Evolutionary conservation across 1,140 invertebrate species (phyloP).

Genomic region (Lordiphosa stackelbergi): DNA sequence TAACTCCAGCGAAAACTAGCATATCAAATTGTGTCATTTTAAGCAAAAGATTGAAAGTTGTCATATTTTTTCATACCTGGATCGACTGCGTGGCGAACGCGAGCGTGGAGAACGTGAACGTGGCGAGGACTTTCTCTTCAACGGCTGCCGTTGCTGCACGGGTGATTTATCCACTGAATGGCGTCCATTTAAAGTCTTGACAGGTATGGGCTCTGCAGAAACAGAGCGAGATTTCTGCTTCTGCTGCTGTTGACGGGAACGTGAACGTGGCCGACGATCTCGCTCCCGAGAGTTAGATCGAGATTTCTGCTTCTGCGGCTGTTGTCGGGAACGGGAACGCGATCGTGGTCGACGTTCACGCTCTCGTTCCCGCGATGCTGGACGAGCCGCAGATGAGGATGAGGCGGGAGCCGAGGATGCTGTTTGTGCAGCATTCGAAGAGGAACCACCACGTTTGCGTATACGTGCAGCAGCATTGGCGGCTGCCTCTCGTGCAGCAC

Average conservation of each 20-base stretch:
- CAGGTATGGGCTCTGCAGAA: slow-evolving; percentile 60
- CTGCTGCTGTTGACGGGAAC: slow-evolving; percentile 36
- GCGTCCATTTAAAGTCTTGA: slow-evolving; percentile 75
- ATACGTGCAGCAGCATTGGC: slow-evolving; percentile 63
- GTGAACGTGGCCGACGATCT: slow-evolving; percentile 50
- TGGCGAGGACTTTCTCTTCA: slow-evolving; percentile 30
- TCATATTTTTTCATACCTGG: slow-evolving; percentile 27
- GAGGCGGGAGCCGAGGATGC: slow-evolving; percentile 8
- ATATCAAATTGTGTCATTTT: no score
- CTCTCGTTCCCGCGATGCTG: slow-evolving; percentile 41
- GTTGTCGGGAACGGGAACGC: slow-evolving; percentile 37
- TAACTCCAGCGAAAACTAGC: no score
- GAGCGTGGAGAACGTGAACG: slow-evolving; percentile 48
- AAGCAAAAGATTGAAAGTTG: not conserved
- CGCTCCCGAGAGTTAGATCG: slow-evolving; percentile 68
- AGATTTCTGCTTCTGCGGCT: slow-evolving; percentile 25
- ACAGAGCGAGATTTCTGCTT: slow-evolving; percentile 63
- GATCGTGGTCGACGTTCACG: slow-evolving; percentile 46
- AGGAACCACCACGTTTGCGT: slow-evolving; percentile 56
- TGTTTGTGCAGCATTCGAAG: slow-evolving; percentile 20
- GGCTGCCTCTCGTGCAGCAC: slow-evolving; percentile 59
- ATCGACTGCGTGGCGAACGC: slow-evolving; percentile 52
- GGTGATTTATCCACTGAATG: slow-evolving; percentile 51
- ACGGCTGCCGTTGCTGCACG: slow-evolving; percentile 16
- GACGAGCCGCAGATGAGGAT: slow-evolving; percentile 4